Evolutionary conservation across 2,888 invertebrate species (phyloP).

Genomic region (Melanostoma mellinum): DNA sequence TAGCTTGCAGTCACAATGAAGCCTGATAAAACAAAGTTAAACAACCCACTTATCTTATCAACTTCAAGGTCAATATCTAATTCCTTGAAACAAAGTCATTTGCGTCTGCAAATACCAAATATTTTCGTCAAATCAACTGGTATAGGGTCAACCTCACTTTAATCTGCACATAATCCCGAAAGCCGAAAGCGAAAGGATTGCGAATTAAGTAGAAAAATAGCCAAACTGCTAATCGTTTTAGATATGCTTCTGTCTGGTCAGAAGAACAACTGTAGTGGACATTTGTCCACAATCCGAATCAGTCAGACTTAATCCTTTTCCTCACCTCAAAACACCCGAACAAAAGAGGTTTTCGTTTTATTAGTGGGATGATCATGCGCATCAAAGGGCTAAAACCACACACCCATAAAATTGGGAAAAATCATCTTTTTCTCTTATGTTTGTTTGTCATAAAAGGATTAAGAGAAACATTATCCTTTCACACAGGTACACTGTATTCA

Average conservation of each 20-base stretch:
- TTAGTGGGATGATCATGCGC: slow-evolving; percentile 80
- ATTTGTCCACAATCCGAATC: slow-evolving; percentile 24
- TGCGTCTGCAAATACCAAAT: slow-evolving; percentile 51
- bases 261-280: slow-evolving; percentile 28
- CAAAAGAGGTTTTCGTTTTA: slow-evolving; percentile 74
- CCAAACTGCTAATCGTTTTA: slow-evolving; percentile 64
- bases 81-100: background rate
- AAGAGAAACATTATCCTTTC: slow-evolving; percentile 73
- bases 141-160: background rate
- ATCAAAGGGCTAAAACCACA: slow-evolving; percentile 81
- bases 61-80: too few species aligned
- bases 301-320: slow-evolving; percentile 53
- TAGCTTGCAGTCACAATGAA: too few species aligned
- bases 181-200: slow-evolving; percentile 57
- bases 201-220: slow-evolving; percentile 30
- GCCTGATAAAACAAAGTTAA: too few species aligned
- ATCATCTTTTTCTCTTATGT: slow-evolving; percentile 77
- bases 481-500: slow-evolving; percentile 74
- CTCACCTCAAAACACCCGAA: slow-evolving; percentile 21
- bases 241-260: slow-evolving; percentile 70
- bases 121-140: slow-evolving; percentile 57
- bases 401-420: slow-evolving; percentile 79
- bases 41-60: too few species aligned
- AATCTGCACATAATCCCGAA: slow-evolving; percentile 18
- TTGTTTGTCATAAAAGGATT: slow-evolving; percentile 80